phyloP scores from a whole-genome alignment of 1,140 invertebrate species.

The Zelostemma sp. region DNA sequence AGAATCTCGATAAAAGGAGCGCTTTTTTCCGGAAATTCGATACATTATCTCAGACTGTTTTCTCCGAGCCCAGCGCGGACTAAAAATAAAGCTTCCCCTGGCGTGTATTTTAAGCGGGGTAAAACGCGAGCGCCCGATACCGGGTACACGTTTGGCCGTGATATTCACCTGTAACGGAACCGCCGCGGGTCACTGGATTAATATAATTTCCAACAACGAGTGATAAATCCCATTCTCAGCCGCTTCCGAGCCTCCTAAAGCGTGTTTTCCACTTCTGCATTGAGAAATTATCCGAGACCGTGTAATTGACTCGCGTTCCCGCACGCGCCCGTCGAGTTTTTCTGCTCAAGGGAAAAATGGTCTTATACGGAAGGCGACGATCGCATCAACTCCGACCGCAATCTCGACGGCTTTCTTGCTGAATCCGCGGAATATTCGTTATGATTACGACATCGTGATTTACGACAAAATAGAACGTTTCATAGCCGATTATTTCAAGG shows the following conservation, averaged over 20 bases:
- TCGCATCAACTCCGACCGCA: neutral
- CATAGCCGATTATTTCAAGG: too few relatives aligned
- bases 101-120: too few relatives aligned
- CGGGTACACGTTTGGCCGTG: too few relatives aligned
- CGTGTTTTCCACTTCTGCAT: neutral
- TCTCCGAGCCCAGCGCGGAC: too few relatives aligned
- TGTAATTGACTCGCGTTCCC: neutral
- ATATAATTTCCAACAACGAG: slow-evolving; percentile 16
- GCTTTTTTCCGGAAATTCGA: too few relatives aligned
- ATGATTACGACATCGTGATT: neutral
- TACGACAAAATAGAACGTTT: neutral
- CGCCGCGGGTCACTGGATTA: slow-evolving; percentile 7
- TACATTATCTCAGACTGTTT: too few relatives aligned
- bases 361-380: neutral
- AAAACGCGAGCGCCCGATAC: too few relatives aligned
- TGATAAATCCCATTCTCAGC: slow-evolving; percentile 11
- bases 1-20: too few relatives aligned
- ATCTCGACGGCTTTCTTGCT: neutral
- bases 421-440: neutral
- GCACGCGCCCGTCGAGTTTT: neutral
- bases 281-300: neutral
- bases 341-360: neutral
- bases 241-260: neutral
- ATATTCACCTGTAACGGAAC: slow-evolving; percentile 16
- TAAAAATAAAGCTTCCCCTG: too few relatives aligned